Evolutionary conservation across 2,888 invertebrate genomes (phyloP).

Genomic region (Abscondita cerata): DNA sequence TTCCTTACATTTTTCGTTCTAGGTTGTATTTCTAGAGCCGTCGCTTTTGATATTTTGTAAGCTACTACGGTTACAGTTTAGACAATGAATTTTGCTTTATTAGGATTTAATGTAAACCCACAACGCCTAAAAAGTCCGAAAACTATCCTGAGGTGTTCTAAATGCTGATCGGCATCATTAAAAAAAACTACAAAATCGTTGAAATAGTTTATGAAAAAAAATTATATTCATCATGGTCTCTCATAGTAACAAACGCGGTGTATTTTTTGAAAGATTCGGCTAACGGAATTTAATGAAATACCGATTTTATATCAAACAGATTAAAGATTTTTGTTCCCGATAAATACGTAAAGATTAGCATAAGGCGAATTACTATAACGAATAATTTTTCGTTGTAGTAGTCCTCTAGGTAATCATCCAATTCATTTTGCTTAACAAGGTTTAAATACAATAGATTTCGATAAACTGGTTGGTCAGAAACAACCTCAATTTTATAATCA

Average conservation of each 20-base stretch:
- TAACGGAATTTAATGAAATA: not conserved
- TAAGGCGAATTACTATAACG: not conserved
- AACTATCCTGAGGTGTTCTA: too few species aligned
- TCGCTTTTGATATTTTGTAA: too few species aligned
- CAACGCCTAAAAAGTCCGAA: too few species aligned
- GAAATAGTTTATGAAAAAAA: too few species aligned
- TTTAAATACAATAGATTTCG: not conserved
- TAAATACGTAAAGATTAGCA: conserved; percentile 1
- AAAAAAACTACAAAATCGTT: too few species aligned
- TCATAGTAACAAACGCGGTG: not conserved
- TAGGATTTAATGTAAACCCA: too few species aligned
- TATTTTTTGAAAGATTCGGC: not conserved
- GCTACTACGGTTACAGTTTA: too few species aligned
- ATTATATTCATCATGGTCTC: too few species aligned
- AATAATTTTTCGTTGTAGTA: not conserved
- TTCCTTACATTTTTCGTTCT: too few species aligned
- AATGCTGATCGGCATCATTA: too few species aligned
- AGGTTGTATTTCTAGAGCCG: too few species aligned
- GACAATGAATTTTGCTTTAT: too few species aligned
- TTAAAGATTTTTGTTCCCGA: not conserved
- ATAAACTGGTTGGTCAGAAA: not conserved
- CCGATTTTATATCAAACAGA: not conserved
- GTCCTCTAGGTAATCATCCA: not conserved
- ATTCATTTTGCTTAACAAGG: not conserved
- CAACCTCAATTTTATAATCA: not conserved